These are phyloP conservation scores for Eudasyphora cyanicolor DNA, from an alignment of 2,888 invertebrate species.

Conservation along the genomic window DNA sequence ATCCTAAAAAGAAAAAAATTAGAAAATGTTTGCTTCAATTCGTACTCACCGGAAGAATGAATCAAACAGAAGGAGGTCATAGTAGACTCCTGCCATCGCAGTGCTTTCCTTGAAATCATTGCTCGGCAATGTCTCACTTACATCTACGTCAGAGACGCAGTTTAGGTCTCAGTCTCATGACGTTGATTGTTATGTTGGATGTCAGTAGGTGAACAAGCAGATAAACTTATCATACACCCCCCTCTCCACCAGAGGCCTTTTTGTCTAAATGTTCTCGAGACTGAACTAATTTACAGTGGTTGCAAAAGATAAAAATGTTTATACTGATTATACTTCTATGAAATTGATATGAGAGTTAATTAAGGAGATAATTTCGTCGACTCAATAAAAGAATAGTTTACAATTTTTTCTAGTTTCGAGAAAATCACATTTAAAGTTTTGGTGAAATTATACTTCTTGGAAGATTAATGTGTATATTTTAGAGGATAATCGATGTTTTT, in stretches of 20 bases:
- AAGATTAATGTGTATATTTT: too few species aligned
- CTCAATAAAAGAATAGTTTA: too few species aligned
- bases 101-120: not conserved
- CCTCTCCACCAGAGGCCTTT: too few species aligned
- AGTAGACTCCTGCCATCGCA: not conserved
- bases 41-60: not conserved
- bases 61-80: conserved; percentile 15
- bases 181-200: conserved; percentile 63
- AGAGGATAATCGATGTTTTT: too few species aligned
- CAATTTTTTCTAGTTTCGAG: too few species aligned
- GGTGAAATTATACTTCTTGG: too few species aligned
- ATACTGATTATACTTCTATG: not conserved
- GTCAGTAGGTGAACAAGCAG: conserved; percentile 62
- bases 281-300: not conserved
- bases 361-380: too few species aligned
- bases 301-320: not conserved
- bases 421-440: too few species aligned
- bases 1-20: not conserved
- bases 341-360: too few species aligned
- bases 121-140: conserved; percentile 43
- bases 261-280: not conserved
- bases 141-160: too few species aligned
- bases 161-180: conserved; percentile 53
- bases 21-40: not conserved
- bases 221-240: conserved; percentile 49